These are phyloP conservation scores for Lophius piscatorius DNA, from an alignment of 2,113 vertebrate species.

Conservation along the genomic window DNA sequence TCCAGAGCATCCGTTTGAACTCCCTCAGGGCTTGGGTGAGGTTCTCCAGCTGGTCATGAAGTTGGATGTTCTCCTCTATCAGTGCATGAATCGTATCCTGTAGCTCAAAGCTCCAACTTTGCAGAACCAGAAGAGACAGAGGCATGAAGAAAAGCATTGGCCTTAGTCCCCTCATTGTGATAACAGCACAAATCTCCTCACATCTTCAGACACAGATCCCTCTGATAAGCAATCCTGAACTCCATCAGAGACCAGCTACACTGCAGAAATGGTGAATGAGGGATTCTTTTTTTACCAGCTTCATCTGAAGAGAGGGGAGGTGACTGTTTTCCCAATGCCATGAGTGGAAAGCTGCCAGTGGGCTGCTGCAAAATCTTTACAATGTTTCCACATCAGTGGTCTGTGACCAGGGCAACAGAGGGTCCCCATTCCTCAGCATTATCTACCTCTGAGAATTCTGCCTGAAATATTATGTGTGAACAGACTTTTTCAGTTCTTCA, in stretches of 20 bases:
- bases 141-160: constrained; percentile 24
- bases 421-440: not conserved
- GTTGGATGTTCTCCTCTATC: constrained; percentile 82
- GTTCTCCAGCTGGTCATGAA: constrained; percentile 83
- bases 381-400: constrained; percentile 58
- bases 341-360: constrained; percentile 66
- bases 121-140: constrained; percentile 46
- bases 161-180: constrained; percentile 39
- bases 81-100: constrained; percentile 83
- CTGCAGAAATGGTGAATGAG: constrained; percentile 14
- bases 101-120: constrained; percentile 74
- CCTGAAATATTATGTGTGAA: not conserved
- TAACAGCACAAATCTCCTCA: constrained; percentile 1
- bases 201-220: constrained; percentile 32
- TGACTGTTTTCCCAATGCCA: constrained; percentile 46
- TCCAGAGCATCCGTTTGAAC: constrained; percentile 77
- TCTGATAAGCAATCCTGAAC: not conserved
- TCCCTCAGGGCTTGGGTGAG: constrained; percentile 79
- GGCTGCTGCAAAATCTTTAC: constrained; percentile 72
- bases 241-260: not conserved
- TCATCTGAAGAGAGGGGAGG: constrained; percentile 38
- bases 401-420: constrained; percentile 3
- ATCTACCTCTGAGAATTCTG: not conserved
- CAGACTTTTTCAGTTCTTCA: not conserved
- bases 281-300: constrained; percentile 1